phyloP scores from a whole-genome alignment of 2,797 vertebrate genomes.

The Etheostoma perlongum region DNA sequence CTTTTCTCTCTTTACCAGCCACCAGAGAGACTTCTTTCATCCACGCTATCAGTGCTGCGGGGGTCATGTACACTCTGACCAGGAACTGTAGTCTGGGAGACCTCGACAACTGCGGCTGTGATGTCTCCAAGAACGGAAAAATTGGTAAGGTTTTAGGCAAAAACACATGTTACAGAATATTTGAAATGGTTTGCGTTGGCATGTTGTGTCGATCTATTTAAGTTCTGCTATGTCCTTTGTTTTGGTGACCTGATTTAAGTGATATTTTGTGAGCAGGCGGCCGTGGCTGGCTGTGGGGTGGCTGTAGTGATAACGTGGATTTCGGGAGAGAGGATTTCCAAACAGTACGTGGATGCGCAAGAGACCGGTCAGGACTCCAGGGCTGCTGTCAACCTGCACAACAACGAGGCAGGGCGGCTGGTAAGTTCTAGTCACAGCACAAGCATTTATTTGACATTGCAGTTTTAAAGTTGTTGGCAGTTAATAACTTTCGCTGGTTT shows the following conservation, averaged over 20 bases:
- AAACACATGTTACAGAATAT: neutral
- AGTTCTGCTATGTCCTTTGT: neutral
- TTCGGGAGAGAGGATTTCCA: slow-evolving; percentile 96
- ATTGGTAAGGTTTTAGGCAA: slow-evolving; percentile 82
- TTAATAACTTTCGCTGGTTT: neutral
- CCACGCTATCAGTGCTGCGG: slow-evolving; percentile 96
- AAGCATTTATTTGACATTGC: neutral
- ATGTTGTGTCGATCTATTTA: neutral
- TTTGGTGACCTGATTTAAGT: neutral
- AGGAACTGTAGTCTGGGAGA: slow-evolving; percentile 97
- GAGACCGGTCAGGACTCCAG: slow-evolving; percentile 96
- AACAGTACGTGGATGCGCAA: slow-evolving; percentile 93
- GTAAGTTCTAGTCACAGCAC: slow-evolving; percentile 74
- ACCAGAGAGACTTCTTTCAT: slow-evolving; percentile 96
- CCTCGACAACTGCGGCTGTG: slow-evolving; percentile 95
- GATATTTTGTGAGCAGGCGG: slow-evolving; percentile 84
- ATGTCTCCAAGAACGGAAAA: slow-evolving; percentile 92
- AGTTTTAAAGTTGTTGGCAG: neutral
- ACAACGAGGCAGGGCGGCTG: slow-evolving; percentile 93
- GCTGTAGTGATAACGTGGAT: slow-evolving; percentile 95
- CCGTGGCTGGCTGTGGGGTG: slow-evolving; percentile 96
- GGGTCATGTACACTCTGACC: slow-evolving; percentile 94
- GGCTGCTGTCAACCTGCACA: slow-evolving; percentile 96
- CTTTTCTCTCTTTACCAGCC: slow-evolving; percentile 77
- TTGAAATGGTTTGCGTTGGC: neutral